Evolutionary conservation across 2,888 invertebrate species (phyloP).

Genomic region (Amphipoea oculea): DNA sequence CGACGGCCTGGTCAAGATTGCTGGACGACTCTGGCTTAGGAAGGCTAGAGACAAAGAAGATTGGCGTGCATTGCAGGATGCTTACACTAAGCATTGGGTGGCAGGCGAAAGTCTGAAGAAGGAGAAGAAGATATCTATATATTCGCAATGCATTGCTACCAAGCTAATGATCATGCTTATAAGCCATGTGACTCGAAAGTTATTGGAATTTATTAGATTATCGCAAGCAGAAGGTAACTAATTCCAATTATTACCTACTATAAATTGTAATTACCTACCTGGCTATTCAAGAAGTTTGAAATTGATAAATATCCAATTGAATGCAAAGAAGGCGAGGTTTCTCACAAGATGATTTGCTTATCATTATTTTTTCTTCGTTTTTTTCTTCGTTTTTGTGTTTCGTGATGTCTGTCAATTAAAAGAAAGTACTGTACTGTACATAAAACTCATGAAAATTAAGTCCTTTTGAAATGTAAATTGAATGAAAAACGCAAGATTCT

Average conservation of each 20-base stretch:
- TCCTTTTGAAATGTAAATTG: not conserved
- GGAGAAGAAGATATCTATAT: not conserved
- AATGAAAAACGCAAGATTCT: not conserved
- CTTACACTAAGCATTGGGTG: not conserved
- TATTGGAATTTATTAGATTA: constrained; percentile 35
- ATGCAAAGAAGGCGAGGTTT: constrained; percentile 36
- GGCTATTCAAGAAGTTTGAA: constrained; percentile 30
- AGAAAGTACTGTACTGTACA: constrained; percentile 6
- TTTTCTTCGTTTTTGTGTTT: not conserved
- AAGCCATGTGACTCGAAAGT: constrained; percentile 1
- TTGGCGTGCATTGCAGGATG: not conserved
- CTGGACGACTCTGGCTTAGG: not conserved
- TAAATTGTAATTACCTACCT: constrained; percentile 24
- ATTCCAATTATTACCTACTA: constrained; percentile 31
- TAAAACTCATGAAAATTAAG: not conserved
- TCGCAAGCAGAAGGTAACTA: constrained; percentile 22
- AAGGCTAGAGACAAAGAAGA: not conserved
- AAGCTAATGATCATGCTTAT: not conserved
- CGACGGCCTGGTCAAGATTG: not conserved
- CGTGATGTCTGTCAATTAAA: not conserved
- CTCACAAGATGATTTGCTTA: constrained; percentile 34
- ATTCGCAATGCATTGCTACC: not conserved
- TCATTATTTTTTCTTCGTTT: not conserved
- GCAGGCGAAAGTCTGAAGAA: not conserved
- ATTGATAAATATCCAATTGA: constrained; percentile 38